Base-by-base conservation (phyloP, 2,113 vertebrate species). In the Cranoglanis bouderius region DNA sequence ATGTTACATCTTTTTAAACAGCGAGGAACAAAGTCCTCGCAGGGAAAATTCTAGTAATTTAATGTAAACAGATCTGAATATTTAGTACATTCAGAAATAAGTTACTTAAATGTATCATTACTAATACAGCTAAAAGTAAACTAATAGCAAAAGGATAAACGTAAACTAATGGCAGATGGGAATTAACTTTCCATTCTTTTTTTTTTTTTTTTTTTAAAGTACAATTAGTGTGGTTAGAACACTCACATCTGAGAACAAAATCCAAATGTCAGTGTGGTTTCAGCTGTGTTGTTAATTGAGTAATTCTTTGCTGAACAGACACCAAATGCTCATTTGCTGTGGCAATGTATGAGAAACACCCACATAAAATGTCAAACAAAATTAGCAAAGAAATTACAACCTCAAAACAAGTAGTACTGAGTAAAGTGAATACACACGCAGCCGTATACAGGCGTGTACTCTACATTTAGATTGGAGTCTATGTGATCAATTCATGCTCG, bases 401-500 rank as follows among this genome's bases (percentile, higher is more conserved):
- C 43, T 19, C 26, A 70, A 49, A 85, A 19, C n/a, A 49, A 85
- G 61, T 18, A 35, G 46, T 2, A 21, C 63, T 24, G 63, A 72
- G 49, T 46, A 46, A 4, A 77, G 21, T 74, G 40, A 13, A 43
- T 13, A 46, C 65, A 74, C 18, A 57, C 14, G 21, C 67, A 38
- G 49, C 2, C 49, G 2, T 55, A 26, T 35, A 29, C 18, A 55
- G 32, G 29, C 38, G 9, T 43, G 35, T 19, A 29, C 38, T 40
- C n/a, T 63, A 61, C 24, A 51, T 84, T 26, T 72, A 38, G n/a
- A 75, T 53, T 12, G 55, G 19, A 14, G 29, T 35, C 40, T 67
- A 77, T 29, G n/a, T 38, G 38, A 82, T 86, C 49, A 75, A 78
- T 49, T 14, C 87, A 49, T 85, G 65, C 87, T 67, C 88, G 87